Evolutionary conservation across 2,888 invertebrate species (phyloP).

Genomic region (Athripsodes cinereus): DNA sequence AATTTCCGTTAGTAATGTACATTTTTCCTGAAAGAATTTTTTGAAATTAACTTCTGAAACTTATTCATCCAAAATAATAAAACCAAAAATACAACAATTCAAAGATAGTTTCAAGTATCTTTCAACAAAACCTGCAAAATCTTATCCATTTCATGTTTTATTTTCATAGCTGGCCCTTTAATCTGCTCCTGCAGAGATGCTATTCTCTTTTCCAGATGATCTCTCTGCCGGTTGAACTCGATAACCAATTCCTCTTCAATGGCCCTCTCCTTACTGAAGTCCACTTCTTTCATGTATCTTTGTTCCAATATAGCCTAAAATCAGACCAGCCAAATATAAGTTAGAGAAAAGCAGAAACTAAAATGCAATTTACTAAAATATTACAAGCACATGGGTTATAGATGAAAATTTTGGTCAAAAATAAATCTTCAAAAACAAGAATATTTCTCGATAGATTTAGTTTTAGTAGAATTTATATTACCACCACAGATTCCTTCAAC

Average conservation of each 20-base stretch:
- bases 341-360: too few species aligned
- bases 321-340: too few species aligned
- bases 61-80: too few species aligned
- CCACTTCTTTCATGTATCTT: constrained; percentile 65
- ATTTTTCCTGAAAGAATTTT: constrained; percentile 60
- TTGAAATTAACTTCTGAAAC: too few species aligned
- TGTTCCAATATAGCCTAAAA: constrained; percentile 30
- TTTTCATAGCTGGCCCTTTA: constrained; percentile 39
- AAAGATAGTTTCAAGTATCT: too few species aligned
- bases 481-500: constrained; percentile 51
- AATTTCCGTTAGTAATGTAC: constrained; percentile 68
- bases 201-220: constrained; percentile 67
- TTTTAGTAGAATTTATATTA: too few species aligned
- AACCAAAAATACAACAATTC: too few species aligned
- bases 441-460: too few species aligned
- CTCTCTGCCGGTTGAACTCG: constrained; percentile 74
- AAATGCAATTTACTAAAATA: too few species aligned
- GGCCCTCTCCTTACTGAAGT: constrained; percentile 58
- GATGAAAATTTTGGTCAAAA: too few species aligned
- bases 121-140: constrained; percentile 67
- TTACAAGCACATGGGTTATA: too few species aligned
- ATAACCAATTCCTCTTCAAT: constrained; percentile 67
- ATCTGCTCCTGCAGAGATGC: constrained; percentile 39
- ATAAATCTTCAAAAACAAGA: too few species aligned
- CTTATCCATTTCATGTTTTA: constrained; percentile 53